Base-by-base conservation (phyloP, 2,797 vertebrate genomes). In the Mormyrus hasselquistii region DNA sequence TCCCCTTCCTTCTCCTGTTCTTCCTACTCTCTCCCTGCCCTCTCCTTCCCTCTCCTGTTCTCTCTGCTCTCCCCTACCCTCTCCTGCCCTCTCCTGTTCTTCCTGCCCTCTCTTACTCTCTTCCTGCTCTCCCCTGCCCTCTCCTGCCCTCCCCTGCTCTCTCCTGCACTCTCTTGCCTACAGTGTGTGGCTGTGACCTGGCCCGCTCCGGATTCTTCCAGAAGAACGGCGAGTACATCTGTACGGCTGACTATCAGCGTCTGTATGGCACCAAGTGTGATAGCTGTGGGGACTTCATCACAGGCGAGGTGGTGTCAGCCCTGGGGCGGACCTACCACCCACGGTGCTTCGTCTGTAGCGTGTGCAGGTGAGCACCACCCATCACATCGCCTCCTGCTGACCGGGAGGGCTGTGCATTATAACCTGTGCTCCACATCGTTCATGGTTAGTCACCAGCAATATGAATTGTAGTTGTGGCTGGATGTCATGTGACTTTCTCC, bases 161-260 rank as follows among this genome's bases (percentile, higher is more conserved):
- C 9, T 59, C 34, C 90, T 4, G 90, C 14, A n/a, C 59, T 82
- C 53, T 38, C n/a, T 91, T 55, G 57, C 89, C 69, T 86, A 29
- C 94, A 99, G 98, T 99, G 92, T 99, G 98, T 8, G 97, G 97
- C 94, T 99, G 98, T 87, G 97, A 98, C 93, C 95, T 99, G 95
- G 98, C 98, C 65, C 96, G 97, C 92, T 98, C 98, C 0, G 98
- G 98, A 82, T 99, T 99, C 95, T 99, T 99, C 96, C 98, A 99
- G 93, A 99, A 99, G 96, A 98, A 98, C 91, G 97, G 98, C 86
- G 98, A 99, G 92, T 99, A 99, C 95, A 98, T 99, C 94, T 99
- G 98, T 92, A 99, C 98, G 5, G 94, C 97, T 0, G 98, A 99
- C 94, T 99, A 99, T 93, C 98, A 99, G 95, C 97, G 98, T 62